Percentiles rank a stretch among this genome's conserved stretches.
These are phyloP conservation scores for Delphinus delphis DNA, from an alignment of 2,113 vertebrate species.

Conservation along the genomic window DNA sequence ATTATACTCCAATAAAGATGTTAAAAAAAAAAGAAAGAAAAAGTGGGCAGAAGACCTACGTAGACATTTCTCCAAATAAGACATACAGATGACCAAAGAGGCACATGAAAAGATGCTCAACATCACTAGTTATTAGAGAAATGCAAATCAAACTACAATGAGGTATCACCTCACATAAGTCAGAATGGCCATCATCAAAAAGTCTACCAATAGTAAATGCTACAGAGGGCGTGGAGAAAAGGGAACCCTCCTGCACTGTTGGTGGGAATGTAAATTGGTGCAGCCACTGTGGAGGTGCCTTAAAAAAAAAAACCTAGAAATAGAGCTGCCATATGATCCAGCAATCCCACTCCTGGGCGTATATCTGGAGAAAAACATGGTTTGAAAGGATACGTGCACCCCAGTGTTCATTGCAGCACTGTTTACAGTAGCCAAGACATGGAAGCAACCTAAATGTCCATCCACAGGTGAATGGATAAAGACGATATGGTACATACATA, in stretches of 20 bases:
- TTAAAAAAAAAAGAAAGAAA: background rate
- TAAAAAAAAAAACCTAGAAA: background rate
- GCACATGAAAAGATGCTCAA: background rate
- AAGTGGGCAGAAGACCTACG: background rate
- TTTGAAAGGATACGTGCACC: background rate
- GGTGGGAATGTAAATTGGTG: background rate
- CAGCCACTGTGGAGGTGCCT: background rate
- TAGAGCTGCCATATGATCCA: background rate
- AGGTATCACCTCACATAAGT: background rate
- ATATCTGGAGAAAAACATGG: background rate
- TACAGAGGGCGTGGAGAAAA: background rate
- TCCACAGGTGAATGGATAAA: background rate
- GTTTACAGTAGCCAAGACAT: background rate
- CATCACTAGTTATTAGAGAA: background rate
- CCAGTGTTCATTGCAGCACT: background rate
- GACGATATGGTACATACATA: fast-evolving
- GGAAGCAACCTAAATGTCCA: fast-evolving
- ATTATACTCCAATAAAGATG: too few species aligned
- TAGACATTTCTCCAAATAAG: background rate
- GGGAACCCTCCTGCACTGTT: background rate
- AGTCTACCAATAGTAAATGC: background rate
- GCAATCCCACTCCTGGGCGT: background rate
- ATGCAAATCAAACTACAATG: background rate
- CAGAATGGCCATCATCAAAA: background rate
- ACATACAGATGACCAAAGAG: background rate